Percentiles rank a stretch among this genome's conserved stretches.
Conservation (phyloP, 37 sponge, comb jelly and placozoan species). For the Chondrosia reniformis region DNA sequence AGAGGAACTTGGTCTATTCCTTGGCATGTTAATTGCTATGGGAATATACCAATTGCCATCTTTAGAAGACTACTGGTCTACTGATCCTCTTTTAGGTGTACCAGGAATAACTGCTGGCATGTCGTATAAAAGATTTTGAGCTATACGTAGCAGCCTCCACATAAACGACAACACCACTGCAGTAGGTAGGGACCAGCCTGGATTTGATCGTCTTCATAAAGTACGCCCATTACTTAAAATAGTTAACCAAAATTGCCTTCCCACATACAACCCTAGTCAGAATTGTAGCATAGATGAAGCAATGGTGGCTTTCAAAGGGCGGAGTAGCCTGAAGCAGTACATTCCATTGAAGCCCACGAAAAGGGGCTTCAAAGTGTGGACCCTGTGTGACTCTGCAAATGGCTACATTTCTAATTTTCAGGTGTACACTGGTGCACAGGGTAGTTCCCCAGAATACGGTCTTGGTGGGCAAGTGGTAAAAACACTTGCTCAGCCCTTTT, state of each 20-base stretch:
- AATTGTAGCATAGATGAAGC: constrained; percentile 14
- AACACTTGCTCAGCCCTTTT: background rate
- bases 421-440: background rate
- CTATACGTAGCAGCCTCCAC: background rate
- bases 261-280: background rate
- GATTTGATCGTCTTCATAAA: background rate
- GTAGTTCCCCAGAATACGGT: background rate
- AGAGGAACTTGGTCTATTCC: background rate
- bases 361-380: constrained; percentile 26
- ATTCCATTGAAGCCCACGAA: constrained; percentile 15
- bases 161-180: background rate
- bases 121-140: background rate
- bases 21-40: background rate
- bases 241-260: background rate
- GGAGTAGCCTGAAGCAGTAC: constrained; percentile 10
- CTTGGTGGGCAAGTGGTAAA: background rate
- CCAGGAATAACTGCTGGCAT: background rate
- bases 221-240: background rate
- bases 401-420: background rate
- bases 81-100: background rate
- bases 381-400: background rate
- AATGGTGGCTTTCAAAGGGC: constrained; percentile 30
- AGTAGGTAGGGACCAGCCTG: background rate
- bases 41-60: background rate
- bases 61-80: background rate